Conservation (phyloP, 2,113 vertebrate species). For the Marmota monax region DNA sequence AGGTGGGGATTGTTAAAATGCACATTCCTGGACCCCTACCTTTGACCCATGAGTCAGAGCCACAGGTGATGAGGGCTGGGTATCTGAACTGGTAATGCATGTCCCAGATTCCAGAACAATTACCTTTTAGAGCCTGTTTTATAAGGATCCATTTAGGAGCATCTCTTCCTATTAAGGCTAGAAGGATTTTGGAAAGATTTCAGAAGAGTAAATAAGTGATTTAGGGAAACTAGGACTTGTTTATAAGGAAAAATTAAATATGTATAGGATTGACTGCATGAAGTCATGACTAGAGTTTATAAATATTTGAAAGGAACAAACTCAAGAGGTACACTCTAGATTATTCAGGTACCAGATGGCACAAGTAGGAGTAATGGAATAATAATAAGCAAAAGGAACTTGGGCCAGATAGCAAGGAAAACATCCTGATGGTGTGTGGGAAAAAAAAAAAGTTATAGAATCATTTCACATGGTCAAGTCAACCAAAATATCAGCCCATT, state of each 20-base stretch:
- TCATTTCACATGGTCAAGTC: conserved; percentile 43
- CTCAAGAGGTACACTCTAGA: background rate
- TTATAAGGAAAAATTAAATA: conserved; percentile 65
- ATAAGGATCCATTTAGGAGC: background rate
- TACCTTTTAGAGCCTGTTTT: background rate
- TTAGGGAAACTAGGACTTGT: conserved; percentile 6
- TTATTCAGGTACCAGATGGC: conserved; percentile 12
- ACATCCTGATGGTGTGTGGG: background rate
- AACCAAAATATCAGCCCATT: conserved; percentile 20
- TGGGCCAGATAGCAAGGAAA: conserved; percentile 48
- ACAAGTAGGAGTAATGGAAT: background rate
- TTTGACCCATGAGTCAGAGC: background rate
- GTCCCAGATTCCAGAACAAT: background rate
- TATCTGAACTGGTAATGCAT: background rate
- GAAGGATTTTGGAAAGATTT: conserved; percentile 37
- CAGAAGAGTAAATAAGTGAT: conserved; percentile 50
- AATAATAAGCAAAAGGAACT: background rate
- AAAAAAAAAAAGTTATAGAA: background rate
- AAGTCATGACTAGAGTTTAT: conserved; percentile 44
- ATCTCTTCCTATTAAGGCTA: background rate
- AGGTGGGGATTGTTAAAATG: background rate
- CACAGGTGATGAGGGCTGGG: background rate
- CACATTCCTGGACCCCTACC: background rate
- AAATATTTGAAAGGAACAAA: conserved; percentile 66
- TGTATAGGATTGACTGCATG: background rate